Conservation (phyloP, 2,797 vertebrate genomes). For the Darevskia nairensis region DNA sequence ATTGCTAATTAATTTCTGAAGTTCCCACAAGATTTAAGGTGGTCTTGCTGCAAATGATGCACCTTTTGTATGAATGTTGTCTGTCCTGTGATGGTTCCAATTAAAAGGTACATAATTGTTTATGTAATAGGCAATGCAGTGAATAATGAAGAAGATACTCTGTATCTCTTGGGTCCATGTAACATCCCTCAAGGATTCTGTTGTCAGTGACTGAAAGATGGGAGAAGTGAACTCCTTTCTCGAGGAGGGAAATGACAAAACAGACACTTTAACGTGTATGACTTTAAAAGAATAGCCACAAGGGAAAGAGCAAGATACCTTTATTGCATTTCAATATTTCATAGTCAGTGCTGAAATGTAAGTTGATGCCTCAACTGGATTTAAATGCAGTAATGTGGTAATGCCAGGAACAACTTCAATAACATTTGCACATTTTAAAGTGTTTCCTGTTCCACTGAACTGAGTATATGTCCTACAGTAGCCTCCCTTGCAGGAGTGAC, state of each 20-base stretch:
- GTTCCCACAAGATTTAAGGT: background rate
- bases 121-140: slow-evolving; percentile 4
- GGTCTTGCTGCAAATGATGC: background rate
- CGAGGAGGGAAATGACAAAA: background rate
- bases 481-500: background rate
- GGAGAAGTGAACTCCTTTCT: background rate
- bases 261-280: background rate
- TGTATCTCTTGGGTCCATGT: background rate
- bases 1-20: too few species aligned
- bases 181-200: background rate
- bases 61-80: background rate
- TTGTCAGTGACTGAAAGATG: background rate
- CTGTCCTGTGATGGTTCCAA: background rate
- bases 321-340: background rate
- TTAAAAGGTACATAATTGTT: background rate
- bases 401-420: too few species aligned
- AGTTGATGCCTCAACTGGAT: background rate
- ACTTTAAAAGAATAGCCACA: background rate
- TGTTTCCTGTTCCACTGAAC: too few species aligned
- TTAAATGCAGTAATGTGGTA: background rate
- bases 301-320: background rate
- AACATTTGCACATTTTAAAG: too few species aligned
- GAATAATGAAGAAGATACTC: background rate
- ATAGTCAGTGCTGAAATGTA: background rate
- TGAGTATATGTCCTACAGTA: background rate